Evolutionary conservation across 2,113 vertebrate species (phyloP), one percentile per base, ranked within the genome.

Genomic region (Thalassoma bifasciatum): DNA sequence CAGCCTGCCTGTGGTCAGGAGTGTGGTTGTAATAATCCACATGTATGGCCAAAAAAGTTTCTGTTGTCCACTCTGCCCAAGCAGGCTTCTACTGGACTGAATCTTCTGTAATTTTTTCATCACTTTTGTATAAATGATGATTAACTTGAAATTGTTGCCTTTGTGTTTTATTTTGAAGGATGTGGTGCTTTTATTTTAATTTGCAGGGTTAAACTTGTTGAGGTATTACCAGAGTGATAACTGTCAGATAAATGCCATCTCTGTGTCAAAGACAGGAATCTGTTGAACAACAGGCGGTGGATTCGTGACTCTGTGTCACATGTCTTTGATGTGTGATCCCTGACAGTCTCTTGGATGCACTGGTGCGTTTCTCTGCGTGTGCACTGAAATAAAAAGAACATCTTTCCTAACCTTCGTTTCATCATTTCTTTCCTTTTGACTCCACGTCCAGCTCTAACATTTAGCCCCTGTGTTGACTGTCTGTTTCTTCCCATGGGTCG

Each of bases 281-380:
- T 68, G 44, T 62, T 10, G 52, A 47, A 13, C 4, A 24, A 36
- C 4, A 6, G 1, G 26, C 30, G 49, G 6, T 23, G 40, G 5
- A 40, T 62, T 2, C 12, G 44, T 23, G 59, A 0, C 17, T n/a
- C 30, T 57, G 30, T 16, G 51, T 21, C 66, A 10, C 6, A 0
- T 0, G 51, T 57, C 81, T 82, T 44, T 82, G 81, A 84, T 77
- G 44, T 23, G 26, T 74, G 71, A 70, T 56, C 54, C 10, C 1
- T 67, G 67, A 73, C 70, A 21, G 51, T 14, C 70, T 70, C 14
- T 82, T 72, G 40, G 23, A 68, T 34, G 44, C 77, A 59, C 22
- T 67, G 66, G 51, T 75, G 69, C 60, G 5, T 71, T 72, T 24
- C 71, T 69, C 51, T 75, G 47, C 30, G 63, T 44, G 34, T 75